These are phyloP conservation scores for Lerista edwardsae DNA, from an alignment of 2,797 vertebrate genomes.

Conservation along the genomic window DNA sequence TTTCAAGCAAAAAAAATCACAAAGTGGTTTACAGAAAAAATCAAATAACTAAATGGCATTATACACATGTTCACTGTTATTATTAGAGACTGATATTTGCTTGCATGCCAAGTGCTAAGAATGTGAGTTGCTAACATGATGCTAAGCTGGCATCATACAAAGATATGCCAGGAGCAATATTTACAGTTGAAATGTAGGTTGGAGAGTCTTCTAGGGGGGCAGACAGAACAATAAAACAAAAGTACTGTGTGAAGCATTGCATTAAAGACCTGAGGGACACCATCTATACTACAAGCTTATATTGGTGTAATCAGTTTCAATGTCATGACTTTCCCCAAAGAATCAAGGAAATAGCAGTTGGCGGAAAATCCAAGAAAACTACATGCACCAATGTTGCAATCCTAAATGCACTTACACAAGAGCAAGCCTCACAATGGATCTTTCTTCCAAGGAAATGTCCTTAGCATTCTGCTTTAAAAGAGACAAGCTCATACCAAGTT, in stretches of 20 bases:
- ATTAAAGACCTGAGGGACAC: background rate
- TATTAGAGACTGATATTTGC: no score
- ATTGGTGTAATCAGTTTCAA: background rate
- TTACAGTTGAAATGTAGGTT: background rate
- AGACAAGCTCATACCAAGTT: constrained; percentile 9
- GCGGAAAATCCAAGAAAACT: background rate
- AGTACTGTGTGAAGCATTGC: background rate
- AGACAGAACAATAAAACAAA: background rate
- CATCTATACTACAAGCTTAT: background rate
- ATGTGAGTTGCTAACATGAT: background rate
- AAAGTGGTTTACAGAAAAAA: no score
- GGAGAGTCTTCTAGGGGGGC: background rate
- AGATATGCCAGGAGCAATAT: background rate
- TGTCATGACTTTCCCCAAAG: background rate
- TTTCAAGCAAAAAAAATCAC: no score
- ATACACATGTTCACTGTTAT: no score
- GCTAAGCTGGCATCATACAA: background rate
- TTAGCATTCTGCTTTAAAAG: background rate
- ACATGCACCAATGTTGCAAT: background rate
- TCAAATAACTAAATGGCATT: no score
- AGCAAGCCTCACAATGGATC: no score
- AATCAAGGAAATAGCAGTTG: background rate
- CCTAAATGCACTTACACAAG: no score
- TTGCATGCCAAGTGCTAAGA: no score
- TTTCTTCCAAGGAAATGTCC: no score